Conservation (phyloP, 2,888 invertebrate genomes). For the Bursaphelenchus okinawaensis region DNA sequence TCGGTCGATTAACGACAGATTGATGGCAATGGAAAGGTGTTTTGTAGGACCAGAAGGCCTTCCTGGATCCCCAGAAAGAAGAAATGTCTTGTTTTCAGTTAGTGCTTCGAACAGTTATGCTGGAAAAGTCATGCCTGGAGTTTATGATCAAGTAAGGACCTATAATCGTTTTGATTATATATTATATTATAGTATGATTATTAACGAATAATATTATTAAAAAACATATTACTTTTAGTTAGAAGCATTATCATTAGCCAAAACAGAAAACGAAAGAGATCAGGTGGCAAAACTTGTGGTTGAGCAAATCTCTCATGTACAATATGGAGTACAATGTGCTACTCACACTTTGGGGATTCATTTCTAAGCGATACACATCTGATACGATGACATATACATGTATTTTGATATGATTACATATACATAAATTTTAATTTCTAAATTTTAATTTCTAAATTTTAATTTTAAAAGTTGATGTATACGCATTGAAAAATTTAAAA, state of each 20-base stretch:
- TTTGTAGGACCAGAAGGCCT: slow-evolving; percentile 58
- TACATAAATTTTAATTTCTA: too few species aligned
- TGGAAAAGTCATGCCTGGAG: slow-evolving; percentile 41
- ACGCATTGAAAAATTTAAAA: too few species aligned
- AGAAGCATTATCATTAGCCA: slow-evolving; percentile 21
- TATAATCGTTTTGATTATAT: not conserved
- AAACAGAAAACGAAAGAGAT: slow-evolving; percentile 19
- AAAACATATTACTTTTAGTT: not conserved
- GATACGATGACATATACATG: too few species aligned
- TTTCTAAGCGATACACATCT: too few species aligned
- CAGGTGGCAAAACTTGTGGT: slow-evolving; percentile 35
- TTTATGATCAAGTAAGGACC: slow-evolving; percentile 34
- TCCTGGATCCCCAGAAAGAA: slow-evolving; percentile 49
- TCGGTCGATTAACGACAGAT: slow-evolving; percentile 21
- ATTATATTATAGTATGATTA: too few species aligned
- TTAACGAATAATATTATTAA: too few species aligned
- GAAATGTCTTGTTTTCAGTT: slow-evolving; percentile 58
- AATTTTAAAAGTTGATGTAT: too few species aligned
- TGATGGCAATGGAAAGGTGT: slow-evolving; percentile 58
- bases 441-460: too few species aligned
- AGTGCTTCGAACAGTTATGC: slow-evolving; percentile 41
- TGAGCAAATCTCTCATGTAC: slow-evolving; percentile 45
- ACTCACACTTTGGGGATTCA: slow-evolving; percentile 11
- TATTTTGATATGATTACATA: too few species aligned
- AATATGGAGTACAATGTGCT: slow-evolving; percentile 49